Base-by-base conservation (phyloP, 2,888 invertebrate species). In the Thysanoteuthis rhombus region DNA sequence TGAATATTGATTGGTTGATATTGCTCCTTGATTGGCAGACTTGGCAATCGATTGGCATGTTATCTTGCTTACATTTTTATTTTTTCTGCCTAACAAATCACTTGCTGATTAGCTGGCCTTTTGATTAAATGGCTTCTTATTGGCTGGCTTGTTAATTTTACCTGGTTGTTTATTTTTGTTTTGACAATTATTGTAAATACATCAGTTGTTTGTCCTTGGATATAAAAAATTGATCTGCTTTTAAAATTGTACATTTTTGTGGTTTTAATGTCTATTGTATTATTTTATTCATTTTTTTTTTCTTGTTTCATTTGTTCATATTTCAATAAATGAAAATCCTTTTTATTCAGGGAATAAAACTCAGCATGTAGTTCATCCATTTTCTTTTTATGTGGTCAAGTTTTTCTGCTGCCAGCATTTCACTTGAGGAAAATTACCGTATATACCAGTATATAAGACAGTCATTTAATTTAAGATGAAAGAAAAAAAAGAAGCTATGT, bases 321-420 rank as follows among this genome's bases (percentile, higher is more conserved):
- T 75, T 75, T 75, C n/a, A 75, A 75, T 75, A 75, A 75, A 75
- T 75, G 75, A 75, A 75, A 75, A 75, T 75, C n/a, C 75, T 75
- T 75, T 75, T 75, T 75, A 75, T 75, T 75, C 75, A 75, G n/a
- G 75, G 75, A 75, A n/a, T 75, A 75, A 75, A 75, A 75, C 75
- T 75, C 36, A 19, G n/a, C 36, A 75, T 75, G n/a, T 28, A 58
- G 32, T 58, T 4, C n/a, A n/a, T 75, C n/a, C 10, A 36, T n/a
- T 75, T n/a, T n/a, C 12, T 75, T 75, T 75, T 36, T 75, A 36
- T 36, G 19, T n/a, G 25, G 36, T 75, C 16, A 36, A 75, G 10
- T 75, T 75, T 75, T n/a, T 25, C 52, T 25, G 12, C 16, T 45
- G 25, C 6, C 2, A 22, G 22, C 5, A 52, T 25, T 52, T 12